Percentiles rank a stretch among this genome's conserved stretches.
These are phyloP conservation scores for Nettapus auritus DNA, from an alignment of 2,113 vertebrate species.

Conservation along the genomic window DNA sequence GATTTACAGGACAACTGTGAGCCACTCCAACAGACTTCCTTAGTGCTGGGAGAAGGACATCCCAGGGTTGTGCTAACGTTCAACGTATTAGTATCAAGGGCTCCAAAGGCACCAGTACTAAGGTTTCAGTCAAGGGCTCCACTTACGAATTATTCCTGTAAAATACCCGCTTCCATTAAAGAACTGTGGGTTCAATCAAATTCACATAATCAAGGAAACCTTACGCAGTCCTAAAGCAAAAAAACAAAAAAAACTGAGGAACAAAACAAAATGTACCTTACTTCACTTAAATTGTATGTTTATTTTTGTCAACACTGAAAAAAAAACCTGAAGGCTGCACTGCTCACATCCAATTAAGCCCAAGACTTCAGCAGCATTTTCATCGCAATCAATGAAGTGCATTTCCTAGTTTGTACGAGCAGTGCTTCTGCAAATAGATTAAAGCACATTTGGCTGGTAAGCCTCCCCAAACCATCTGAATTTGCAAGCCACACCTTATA, in stretches of 20 bases:
- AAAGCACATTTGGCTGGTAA: slow-evolving; percentile 63
- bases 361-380: slow-evolving; percentile 70
- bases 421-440: slow-evolving; percentile 65
- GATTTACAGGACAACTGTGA: slow-evolving; percentile 20
- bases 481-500: slow-evolving; percentile 53
- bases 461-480: slow-evolving; percentile 66
- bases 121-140: slow-evolving; percentile 59
- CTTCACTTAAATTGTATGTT: slow-evolving; percentile 77
- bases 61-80: not conserved
- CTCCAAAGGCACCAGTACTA: slow-evolving; percentile 64
- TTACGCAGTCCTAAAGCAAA: slow-evolving; percentile 78
- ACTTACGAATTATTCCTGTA: slow-evolving; percentile 44
- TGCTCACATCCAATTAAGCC: slow-evolving; percentile 70
- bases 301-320: slow-evolving; percentile 77
- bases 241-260: slow-evolving; percentile 65
- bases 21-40: slow-evolving; percentile 22
- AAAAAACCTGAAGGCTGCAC: slow-evolving; percentile 68
- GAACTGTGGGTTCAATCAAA: slow-evolving; percentile 53
- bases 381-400: slow-evolving; percentile 49
- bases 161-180: slow-evolving; percentile 61
- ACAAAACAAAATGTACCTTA: slow-evolving; percentile 76
- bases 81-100: not conserved
- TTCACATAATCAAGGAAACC: slow-evolving; percentile 74
- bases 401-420: slow-evolving; percentile 65
- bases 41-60: slow-evolving; percentile 46